These are phyloP conservation scores for Shargacucullia verbasci DNA, from an alignment of 2,888 invertebrate species.

Conservation along the genomic window DNA sequence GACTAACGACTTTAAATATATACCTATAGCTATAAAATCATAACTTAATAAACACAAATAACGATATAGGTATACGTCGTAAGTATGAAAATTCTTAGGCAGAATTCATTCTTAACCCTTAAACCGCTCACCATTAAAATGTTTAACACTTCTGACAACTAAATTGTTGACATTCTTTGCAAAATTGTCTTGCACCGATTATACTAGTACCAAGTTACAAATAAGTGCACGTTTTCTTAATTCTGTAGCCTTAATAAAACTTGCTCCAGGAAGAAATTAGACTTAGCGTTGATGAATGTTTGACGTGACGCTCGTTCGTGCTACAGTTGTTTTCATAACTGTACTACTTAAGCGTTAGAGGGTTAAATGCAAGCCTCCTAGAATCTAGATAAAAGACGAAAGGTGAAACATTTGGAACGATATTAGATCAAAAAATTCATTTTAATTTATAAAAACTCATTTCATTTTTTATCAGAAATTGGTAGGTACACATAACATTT, in stretches of 20 bases:
- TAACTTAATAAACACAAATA: too few species aligned
- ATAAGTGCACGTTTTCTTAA: slow-evolving; percentile 48
- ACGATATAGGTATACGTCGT: too few species aligned
- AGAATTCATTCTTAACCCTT: neutral
- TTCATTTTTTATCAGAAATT: too few species aligned
- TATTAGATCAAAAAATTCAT: too few species aligned
- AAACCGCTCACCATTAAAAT: slow-evolving; percentile 21
- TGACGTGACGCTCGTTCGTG: slow-evolving; percentile 71
- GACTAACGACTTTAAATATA: too few species aligned
- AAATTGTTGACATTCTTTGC: slow-evolving; percentile 40
- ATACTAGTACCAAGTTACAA: slow-evolving; percentile 33
- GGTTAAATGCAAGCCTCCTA: slow-evolving; percentile 25
- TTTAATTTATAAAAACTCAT: too few species aligned
- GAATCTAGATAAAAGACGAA: too few species aligned
- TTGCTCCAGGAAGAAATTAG: slow-evolving; percentile 65
- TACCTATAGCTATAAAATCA: too few species aligned
- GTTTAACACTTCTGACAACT: slow-evolving; percentile 13
- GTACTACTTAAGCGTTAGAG: slow-evolving; percentile 27
- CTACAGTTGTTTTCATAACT: slow-evolving; percentile 61
- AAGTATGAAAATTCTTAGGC: too few species aligned
- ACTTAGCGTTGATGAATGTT: slow-evolving; percentile 70
- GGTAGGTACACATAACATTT: too few species aligned
- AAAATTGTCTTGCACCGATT: slow-evolving; percentile 35
- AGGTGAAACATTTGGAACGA: too few species aligned
- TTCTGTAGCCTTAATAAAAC: slow-evolving; percentile 45